Evolutionary conservation across 2,888 invertebrate genomes (phyloP), one percentile per base, ranked within the genome.

Genomic region (Dendrolimus pini): DNA sequence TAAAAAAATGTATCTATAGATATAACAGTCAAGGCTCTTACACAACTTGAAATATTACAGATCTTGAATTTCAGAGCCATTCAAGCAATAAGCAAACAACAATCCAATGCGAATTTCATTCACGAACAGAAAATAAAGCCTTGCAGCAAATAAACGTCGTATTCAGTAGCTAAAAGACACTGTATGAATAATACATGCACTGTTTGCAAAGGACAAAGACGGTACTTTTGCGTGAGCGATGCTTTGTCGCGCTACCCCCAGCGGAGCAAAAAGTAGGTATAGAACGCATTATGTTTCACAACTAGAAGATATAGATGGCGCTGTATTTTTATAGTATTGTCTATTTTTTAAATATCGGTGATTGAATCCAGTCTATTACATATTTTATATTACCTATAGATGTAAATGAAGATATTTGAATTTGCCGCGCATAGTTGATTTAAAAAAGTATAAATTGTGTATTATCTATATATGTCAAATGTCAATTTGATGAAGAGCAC

Each of bases 121-220:
- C 56, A 41, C 14, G 18, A 59, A 58, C 57, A 56, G 57, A 61
- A 55, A 59, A 59, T 60, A 66, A 60, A 56, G 61, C 54, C 61
- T 58, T 59, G 58, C 59, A 60, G 67, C 65, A 74, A 71, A 70
- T 70, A 71, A 68, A 71, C 66, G 67, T 61, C 58, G 60, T 61
- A 68, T 72, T 71, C 72, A 71, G 66, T 67, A 47, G 47, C 47
- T 47, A 75, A 78, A 77, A 76, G 76, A 78, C 72, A 72, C 68
- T 68, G 62, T 67, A 83, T 85, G 85, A 85, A 86, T 85, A 86
- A 86, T 77, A 78, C 77, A 86, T 83, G 73, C 72, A 66, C 62
- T 78, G 77, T 81, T 85, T 82, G 80, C 65, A 69, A 67, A 69
- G 79, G 78, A 85, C 82, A 83, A 82, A 75, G 71, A 68, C 72